Base-by-base conservation (phyloP, 2,888 invertebrate genomes). In the Eupithecia insigniata region DNA sequence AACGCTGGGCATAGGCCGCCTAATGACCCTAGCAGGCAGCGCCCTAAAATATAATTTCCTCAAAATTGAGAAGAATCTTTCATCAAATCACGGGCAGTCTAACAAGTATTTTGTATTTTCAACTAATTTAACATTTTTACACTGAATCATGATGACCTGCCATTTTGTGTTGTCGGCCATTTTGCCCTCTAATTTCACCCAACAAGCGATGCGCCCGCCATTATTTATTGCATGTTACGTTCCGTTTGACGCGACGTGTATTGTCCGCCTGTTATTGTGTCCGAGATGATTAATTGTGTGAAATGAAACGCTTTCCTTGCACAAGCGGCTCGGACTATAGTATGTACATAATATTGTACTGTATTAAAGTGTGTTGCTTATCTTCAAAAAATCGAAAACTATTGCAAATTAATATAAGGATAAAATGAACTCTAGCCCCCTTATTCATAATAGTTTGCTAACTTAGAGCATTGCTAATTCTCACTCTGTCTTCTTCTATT, bases 281-380 rank as follows among this genome's bases (percentile, higher is more conserved):
- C 78, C 74, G 71, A 71, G 67, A 81, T 84, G 86, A 85, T 85
- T 83, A 83, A 86, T 85, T 76, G 80, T 78, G 72, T 76, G 69
- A 76, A 79, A 79, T 82, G 81, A 79, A 78, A 81, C 80, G 65
- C 80, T 78, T 77, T 71, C 78, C 76, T 76, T 78, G 72, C 67
- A 67, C 70, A 36, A 72, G 67, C 67, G 18, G 46, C 18, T 62
- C 18, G n/a, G 34, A 22, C 10, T 12, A 26, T 26, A 26, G 55
- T 10, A 22, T n/a, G n/a, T n/a, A n/a, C n/a, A n/a, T n/a, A n/a
- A n/a, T n/a, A n/a, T n/a, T n/a, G n/a, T n/a, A n/a, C n/a, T n/a
- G n/a, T n/a, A n/a, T n/a, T n/a, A n/a, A n/a, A n/a, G n/a, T n/a
- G 43, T 18, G 18, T 3, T 4, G 18, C 43, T 18, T 43, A 43